Evolutionary conservation across 1,140 invertebrate genomes (phyloP).

Genomic region (Riptortus pedestris): DNA sequence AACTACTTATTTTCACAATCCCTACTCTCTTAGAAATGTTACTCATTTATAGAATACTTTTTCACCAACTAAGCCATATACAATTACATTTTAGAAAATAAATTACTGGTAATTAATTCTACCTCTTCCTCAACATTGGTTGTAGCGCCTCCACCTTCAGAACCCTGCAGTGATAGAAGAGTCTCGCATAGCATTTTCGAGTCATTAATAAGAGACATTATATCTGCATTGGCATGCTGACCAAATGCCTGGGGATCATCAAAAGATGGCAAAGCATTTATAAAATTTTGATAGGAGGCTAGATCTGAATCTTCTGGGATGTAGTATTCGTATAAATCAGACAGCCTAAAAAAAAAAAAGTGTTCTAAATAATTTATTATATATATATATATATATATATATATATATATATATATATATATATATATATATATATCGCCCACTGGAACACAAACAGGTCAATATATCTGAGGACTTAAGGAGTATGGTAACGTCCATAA

Average conservation of each 20-base stretch:
- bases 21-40: too few relatives aligned
- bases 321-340: constrained; percentile 58
- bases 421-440: too few relatives aligned
- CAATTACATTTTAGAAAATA: too few relatives aligned
- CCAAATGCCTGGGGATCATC: constrained; percentile 78
- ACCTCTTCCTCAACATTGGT: constrained; percentile 55
- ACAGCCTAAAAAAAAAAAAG: constrained; percentile 41
- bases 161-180: constrained; percentile 65
- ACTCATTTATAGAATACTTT: too few relatives aligned
- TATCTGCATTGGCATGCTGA: constrained; percentile 84
- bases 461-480: too few relatives aligned
- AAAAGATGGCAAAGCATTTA: constrained; percentile 57
- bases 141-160: constrained; percentile 43
- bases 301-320: constrained; percentile 71
- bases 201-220: constrained; percentile 69
- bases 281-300: constrained; percentile 64
- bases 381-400: too few relatives aligned
- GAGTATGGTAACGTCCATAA: too few relatives aligned
- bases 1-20: too few relatives aligned
- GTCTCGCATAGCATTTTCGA: constrained; percentile 67
- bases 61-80: too few relatives aligned
- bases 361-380: not conserved
- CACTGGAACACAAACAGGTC: too few relatives aligned
- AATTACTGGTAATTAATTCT: too few relatives aligned
- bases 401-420: too few relatives aligned